These are phyloP conservation scores for Salpingus planirostris DNA, from an alignment of 2,888 invertebrate genomes.

Conservation along the genomic window DNA sequence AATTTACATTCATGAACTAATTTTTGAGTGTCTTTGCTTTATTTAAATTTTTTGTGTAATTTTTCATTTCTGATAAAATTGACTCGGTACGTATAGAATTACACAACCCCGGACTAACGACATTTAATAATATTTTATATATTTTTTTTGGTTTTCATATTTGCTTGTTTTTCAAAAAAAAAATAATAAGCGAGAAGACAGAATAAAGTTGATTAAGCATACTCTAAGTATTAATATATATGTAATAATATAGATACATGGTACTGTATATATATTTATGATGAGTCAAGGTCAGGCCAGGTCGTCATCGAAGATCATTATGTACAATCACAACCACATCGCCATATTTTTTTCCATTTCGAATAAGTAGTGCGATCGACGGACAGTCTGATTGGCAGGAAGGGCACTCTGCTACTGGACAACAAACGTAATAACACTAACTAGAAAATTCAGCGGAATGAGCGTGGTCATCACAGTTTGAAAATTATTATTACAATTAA, in stretches of 20 bases:
- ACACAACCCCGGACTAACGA: slow-evolving; percentile 40
- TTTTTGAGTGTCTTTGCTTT: too few species aligned
- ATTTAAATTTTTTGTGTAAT: too few species aligned
- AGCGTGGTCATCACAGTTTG: slow-evolving; percentile 34
- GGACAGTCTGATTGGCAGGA: slow-evolving; percentile 35
- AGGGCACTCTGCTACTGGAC: slow-evolving; percentile 23
- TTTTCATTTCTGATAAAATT: slow-evolving; percentile 17
- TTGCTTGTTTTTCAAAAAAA: slow-evolving; percentile 32
- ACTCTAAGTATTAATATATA: slow-evolving; percentile 34
- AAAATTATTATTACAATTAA: slow-evolving; percentile 9
- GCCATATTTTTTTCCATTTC: too few species aligned
- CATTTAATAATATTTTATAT: slow-evolving; percentile 32
- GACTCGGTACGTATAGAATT: slow-evolving; percentile 35
- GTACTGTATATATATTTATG: slow-evolving; percentile 35
- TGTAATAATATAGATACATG: slow-evolving; percentile 40
- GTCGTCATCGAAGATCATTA: slow-evolving; percentile 42
- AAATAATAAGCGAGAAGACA: slow-evolving; percentile 36
- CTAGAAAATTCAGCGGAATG: slow-evolving; percentile 29
- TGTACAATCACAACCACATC: slow-evolving; percentile 42
- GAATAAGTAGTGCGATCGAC: slow-evolving; percentile 26
- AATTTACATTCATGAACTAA: too few species aligned
- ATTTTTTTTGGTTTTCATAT: slow-evolving; percentile 37
- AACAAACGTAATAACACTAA: slow-evolving; percentile 27
- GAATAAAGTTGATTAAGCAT: slow-evolving; percentile 39
- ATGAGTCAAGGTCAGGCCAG: slow-evolving; percentile 42